Percentiles rank a stretch among this genome's conserved stretches.
Conservation (phyloP, 2,113 vertebrate genomes). For the Xenotilapia longispinis region DNA sequence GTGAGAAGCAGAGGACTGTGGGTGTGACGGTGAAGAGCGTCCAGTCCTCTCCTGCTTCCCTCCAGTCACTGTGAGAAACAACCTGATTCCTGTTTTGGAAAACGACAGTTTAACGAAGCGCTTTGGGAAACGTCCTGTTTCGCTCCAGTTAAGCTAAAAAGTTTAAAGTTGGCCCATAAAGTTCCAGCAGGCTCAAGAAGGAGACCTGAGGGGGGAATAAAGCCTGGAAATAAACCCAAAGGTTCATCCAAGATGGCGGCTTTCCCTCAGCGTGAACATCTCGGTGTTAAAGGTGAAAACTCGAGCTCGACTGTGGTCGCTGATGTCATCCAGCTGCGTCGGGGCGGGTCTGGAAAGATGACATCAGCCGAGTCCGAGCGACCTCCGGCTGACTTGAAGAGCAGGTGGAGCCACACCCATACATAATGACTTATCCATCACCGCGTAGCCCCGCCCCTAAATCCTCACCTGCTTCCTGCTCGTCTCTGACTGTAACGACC, state of each 20-base stretch:
- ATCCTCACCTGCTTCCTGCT: not conserved
- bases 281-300: not conserved
- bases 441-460: fast-evolving
- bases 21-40: not conserved
- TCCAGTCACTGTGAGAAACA: not conserved
- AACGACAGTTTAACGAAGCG: not conserved
- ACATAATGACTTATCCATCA: not conserved
- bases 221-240: fast-evolving
- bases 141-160: not conserved
- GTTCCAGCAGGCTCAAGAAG: not conserved
- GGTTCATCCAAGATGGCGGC: not conserved
- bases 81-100: not conserved
- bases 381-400: not conserved
- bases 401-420: not conserved
- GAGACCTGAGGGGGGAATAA: not conserved
- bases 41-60: fast-evolving
- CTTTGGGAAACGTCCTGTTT: not conserved
- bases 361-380: not conserved
- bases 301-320: not conserved
- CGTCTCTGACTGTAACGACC: not conserved
- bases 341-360: fast-evolving
- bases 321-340: not conserved
- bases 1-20: not conserved
- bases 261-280: fast-evolving
- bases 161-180: not conserved